Evolutionary conservation across 2,113 vertebrate species (phyloP), one percentile per base, ranked within the genome.

Genomic region (Menura novaehollandiae): DNA sequence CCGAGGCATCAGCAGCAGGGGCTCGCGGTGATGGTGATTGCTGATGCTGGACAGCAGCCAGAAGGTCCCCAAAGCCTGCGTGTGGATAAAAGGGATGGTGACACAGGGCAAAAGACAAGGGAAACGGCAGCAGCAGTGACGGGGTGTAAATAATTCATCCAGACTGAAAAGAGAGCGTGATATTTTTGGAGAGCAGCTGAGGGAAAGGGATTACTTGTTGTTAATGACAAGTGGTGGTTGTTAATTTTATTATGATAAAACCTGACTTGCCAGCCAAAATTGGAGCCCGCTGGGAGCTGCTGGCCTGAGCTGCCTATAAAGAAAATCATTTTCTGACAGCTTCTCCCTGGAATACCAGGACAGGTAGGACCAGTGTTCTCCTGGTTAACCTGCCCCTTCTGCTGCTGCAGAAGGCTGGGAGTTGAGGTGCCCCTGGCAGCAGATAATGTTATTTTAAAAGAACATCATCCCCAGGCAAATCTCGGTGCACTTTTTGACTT

Each of bases 141-240:
- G 58, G 71, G 63, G 53, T 80, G 68, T 88, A 49, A 95, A 90
- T 88, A 91, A 96, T 93, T 86, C 62, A 89, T 60, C 49, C 88
- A 56, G 68, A 7, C 77, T 63, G 71, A 37, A 60, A 44, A 83
- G 67, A 7, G 32, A 85, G 52, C 4, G 6, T 8, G 27, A 20
- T 33, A 2, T 30, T 85, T 88, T 68, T 55, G 59, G 60, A 88
- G 67, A 52, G 32, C 10, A 22, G 84, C 67, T 47, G 44, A 86
- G 47, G 83, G 78, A 78, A 78, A 26, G 64, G 66, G 49, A 59
- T 85, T 75, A 56, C 49, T 90, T 84, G 75, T 56, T 73, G 77
- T 43, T 81, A 62, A 52, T 74, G 77, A 30, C 69, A 39, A 82
- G 44, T 20, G 41, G 41, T 68, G 63, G 53, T 18, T 17, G 13